Evolutionary conservation across 2,113 vertebrate species (phyloP), one percentile per base, ranked within the genome.

Genomic region (Ploceus nigricollis): DNA sequence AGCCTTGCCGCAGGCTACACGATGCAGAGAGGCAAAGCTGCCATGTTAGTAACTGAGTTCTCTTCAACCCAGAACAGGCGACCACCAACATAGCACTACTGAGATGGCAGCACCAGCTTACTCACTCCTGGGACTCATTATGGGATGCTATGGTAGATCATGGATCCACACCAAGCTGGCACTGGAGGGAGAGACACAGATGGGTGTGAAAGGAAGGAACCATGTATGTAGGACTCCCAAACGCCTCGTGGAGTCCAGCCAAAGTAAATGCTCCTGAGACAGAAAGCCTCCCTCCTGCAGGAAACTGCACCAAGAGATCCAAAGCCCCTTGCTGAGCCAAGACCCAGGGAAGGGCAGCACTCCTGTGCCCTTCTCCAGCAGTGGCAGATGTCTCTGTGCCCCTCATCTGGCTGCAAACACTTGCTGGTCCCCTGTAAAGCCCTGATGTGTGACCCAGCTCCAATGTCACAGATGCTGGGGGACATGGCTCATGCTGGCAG

Each of bases 401-500:
- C 11, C 12, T 53, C 5, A 2, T 6, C 42, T 9, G 4, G 27
- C 48, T 65, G 31, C 42, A 87, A 44, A 13, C 15, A 8, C 27
- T 16, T 57, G 45, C 64, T 17, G n/a, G 30, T 33, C 11, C 75
- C 75, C 42, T 89, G 58, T 40, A 82, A 71, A 90, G 18, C 21
- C 33, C 23, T 4, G 35, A 3, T 1, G 0, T 7, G 8, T 13
- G 6, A 37, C 21, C 64, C 1, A 4, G 44, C 33, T 58, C 20
- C 6, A 2, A 27, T 11, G 35, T 7, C 9, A 4, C 57, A 47
- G 15, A 18, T 23, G 15, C 1, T 3, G 5, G 9, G 19, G 21
- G 15, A 42, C 56, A 39, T 30, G 20, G 56, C 35, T 76, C 63
- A 45, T 6, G 2, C 5, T 20, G 4, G 13, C 4, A 4, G 25